Evolutionary conservation across 2,888 invertebrate species (phyloP).

Genomic region (Aporophyla nigra): DNA sequence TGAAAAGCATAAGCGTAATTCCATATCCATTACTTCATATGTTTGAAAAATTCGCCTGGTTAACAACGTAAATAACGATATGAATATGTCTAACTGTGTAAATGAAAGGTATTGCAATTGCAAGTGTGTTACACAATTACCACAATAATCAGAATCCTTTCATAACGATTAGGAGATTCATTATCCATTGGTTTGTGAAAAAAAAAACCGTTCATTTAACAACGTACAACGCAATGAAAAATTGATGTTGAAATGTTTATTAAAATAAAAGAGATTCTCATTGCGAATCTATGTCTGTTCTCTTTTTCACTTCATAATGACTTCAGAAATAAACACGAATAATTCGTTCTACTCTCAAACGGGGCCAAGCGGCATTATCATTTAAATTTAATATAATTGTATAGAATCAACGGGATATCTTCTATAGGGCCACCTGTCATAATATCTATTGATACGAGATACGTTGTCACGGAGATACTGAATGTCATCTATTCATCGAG

Average conservation of each 20-base stretch:
- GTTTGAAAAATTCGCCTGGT: background rate
- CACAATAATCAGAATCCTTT: too few species aligned
- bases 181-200: background rate
- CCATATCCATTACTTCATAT: background rate
- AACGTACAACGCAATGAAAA: background rate
- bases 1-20: too few species aligned
- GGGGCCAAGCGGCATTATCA: slow-evolving; percentile 13
- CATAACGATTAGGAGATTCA: background rate
- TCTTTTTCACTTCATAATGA: background rate
- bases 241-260: too few species aligned
- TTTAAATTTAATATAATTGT: slow-evolving; percentile 29
- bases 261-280: background rate
- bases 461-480: slow-evolving; percentile 27
- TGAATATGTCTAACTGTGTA: background rate
- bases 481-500: slow-evolving; percentile 29
- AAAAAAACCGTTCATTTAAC: background rate
- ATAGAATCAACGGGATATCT: slow-evolving; percentile 4
- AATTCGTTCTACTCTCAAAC: background rate
- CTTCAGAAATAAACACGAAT: slow-evolving; percentile 1
- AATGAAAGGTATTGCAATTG: background rate
- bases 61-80: background rate
- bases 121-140: background rate
- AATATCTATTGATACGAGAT: slow-evolving; percentile 42
- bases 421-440: slow-evolving; percentile 15
- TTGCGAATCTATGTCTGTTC: background rate